Evolutionary conservation across 1,140 invertebrate genomes (phyloP), one percentile per base, ranked within the genome.

Genomic region (Caenorhabditis brenneri): DNA sequence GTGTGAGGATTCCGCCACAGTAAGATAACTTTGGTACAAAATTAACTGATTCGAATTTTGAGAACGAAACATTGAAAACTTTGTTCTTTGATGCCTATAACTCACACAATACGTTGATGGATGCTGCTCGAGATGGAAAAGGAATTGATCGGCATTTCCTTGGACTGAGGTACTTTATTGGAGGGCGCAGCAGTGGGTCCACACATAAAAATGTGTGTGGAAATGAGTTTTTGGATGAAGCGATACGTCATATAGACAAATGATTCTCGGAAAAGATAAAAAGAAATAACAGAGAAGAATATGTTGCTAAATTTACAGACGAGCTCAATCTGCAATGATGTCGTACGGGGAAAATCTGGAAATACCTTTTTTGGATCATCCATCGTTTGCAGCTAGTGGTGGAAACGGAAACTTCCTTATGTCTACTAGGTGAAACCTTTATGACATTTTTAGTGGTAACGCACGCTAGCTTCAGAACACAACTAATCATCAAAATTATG

Each of bases 131-230:
- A 39, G 74, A 86, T 2, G 69, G 58, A 39, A 51, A 36, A 84
- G 85, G 80, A 79, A 78, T 86, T n/a, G 92, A 93, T 88, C 87
- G 92, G 29, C 92, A 93, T 87, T 85, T 93, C 33, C 85, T 92
- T 58, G 92, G 92, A 0, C 48, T 74, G 65, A 74, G 65, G 65
- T 74, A 42, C n/a, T 74, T 74, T 46, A 42, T 74, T 24, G 33
- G 19, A 55, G 65, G 65, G 65, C 65, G 65, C 65, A 74, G 65
- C 33, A 42, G 65, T 42, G 2, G 65, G 53, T 29, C 24, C 36
- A 42, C 58, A 0, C 65, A 74, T 74, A 74, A 74, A 74, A 74
- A 74, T 12, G 36, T 36, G 4, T 65, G 24, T 33, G 24, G 31
- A 36, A 65, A 12, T 55, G 24, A 27, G 24, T 24, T 55, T 16